Conservation (phyloP, 2,888 invertebrate genomes). For the Galerucella calmariensis region DNA sequence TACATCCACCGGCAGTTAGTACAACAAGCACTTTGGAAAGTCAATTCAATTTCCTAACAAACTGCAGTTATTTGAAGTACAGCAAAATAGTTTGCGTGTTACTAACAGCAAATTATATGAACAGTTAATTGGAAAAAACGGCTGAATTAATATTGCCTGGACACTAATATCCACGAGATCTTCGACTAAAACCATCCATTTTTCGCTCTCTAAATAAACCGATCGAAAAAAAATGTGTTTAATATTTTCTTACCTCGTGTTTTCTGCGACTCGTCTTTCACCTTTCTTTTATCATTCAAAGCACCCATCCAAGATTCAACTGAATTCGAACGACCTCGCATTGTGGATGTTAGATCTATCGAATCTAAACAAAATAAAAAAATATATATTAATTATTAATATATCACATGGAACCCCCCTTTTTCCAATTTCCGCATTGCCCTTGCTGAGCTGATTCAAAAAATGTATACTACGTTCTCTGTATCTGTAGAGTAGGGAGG, state of each 20-base stretch:
- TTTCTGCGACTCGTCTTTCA: conserved; percentile 45
- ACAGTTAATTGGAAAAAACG: too few relatives aligned
- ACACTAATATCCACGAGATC: background rate
- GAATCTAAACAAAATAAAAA: conserved; percentile 47
- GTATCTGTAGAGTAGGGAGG: too few relatives aligned
- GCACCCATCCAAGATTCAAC: conserved; percentile 66
- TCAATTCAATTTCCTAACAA: too few relatives aligned
- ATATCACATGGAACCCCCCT: too few relatives aligned
- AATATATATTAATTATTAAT: background rate
- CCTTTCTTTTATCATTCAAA: conserved; percentile 48
- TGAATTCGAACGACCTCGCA: conserved; percentile 69
- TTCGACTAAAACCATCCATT: background rate
- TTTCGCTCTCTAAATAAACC: background rate
- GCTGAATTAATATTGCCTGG: too few relatives aligned
- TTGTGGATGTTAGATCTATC: conserved; percentile 49
- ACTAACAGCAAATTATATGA: too few relatives aligned
- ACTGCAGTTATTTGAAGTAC: too few relatives aligned
- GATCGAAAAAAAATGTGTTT: background rate
- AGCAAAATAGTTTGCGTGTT: too few relatives aligned
- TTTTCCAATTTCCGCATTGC: too few relatives aligned
- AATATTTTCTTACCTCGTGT: conserved; percentile 33
- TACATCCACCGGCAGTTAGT: background rate
- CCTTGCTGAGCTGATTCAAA: too few relatives aligned
- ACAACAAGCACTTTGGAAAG: background rate
- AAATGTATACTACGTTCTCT: too few relatives aligned